A percentile compares a stretch with the other conserved stretches of the same genome.
Evolutionary conservation across 2,113 vertebrate genomes (phyloP).

Genomic region (Atractosteus spatula): DNA sequence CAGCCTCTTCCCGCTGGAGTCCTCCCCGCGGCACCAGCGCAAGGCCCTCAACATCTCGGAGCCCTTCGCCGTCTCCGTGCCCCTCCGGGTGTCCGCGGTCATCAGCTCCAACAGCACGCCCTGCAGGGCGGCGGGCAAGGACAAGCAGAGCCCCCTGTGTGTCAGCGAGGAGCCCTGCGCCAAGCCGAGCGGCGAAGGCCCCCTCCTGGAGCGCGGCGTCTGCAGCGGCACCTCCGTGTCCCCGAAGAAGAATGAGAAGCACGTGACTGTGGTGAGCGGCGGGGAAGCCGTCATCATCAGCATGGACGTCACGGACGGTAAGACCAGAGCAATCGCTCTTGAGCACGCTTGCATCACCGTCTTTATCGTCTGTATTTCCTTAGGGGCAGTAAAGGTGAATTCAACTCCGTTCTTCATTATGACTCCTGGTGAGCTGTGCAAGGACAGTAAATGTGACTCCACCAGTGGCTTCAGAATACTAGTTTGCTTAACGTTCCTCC

Average conservation of each 20-base stretch:
- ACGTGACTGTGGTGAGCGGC: conserved; percentile 39
- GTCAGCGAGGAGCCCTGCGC: conserved; percentile 61
- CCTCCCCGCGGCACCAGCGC: conserved; percentile 85
- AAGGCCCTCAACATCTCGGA: conserved; percentile 95
- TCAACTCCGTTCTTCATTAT: no score
- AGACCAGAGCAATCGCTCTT: background rate
- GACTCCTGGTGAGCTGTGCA: no score
- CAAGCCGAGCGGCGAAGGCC: conserved; percentile 49
- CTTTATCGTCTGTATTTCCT: no score
- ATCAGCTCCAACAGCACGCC: conserved; percentile 95
- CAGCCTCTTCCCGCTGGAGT: conserved; percentile 87
- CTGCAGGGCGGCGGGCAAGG: conserved; percentile 74
- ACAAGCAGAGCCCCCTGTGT: conserved; percentile 68
- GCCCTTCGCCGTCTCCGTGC: conserved; percentile 90
- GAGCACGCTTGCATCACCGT: no score
- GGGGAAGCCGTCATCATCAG: conserved; percentile 27
- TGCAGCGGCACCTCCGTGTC: conserved; percentile 51
- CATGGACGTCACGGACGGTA: conserved; percentile 44
- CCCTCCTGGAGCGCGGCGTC: conserved; percentile 35
- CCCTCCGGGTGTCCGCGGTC: conserved; percentile 85
- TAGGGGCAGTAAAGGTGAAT: no score
- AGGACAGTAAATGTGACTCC: no score
- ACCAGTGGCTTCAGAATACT: no score
- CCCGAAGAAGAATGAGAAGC: conserved; percentile 50
- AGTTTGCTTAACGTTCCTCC: no score